Evolutionary conservation across 2,797 vertebrate species (phyloP).

Genomic region (Picus viridis): DNA sequence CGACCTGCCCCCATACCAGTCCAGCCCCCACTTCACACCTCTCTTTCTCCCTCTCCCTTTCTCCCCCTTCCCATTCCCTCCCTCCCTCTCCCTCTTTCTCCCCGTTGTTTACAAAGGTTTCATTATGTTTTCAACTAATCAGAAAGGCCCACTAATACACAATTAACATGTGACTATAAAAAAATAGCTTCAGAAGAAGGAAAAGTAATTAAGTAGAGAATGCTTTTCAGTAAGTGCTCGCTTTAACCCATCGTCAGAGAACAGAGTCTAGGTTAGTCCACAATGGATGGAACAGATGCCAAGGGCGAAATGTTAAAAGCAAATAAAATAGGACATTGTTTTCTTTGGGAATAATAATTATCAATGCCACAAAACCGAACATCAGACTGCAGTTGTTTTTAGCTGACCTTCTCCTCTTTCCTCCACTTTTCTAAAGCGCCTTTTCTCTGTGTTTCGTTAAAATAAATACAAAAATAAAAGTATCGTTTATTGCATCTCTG

Average conservation of each 20-base stretch:
- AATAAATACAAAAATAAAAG: slow-evolving; percentile 51
- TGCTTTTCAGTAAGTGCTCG: slow-evolving; percentile 83
- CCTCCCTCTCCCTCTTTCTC: slow-evolving; percentile 68
- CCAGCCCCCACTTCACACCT: slow-evolving; percentile 66
- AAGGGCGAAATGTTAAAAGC: slow-evolving; percentile 84
- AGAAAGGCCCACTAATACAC: slow-evolving; percentile 84
- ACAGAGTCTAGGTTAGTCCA: slow-evolving; percentile 77
- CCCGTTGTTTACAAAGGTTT: slow-evolving; percentile 85
- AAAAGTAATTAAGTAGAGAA: slow-evolving; percentile 86
- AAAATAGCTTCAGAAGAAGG: slow-evolving; percentile 86
- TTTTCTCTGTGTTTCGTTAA: slow-evolving; percentile 44
- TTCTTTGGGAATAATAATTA: slow-evolving; percentile 78
- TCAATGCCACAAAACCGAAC: slow-evolving; percentile 65
- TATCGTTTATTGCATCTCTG: slow-evolving; percentile 39
- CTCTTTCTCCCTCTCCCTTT: slow-evolving; percentile 31
- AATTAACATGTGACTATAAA: slow-evolving; percentile 87
- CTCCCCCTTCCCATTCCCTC: neutral
- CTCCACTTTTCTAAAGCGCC: slow-evolving; percentile 48
- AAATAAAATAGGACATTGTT: slow-evolving; percentile 79
- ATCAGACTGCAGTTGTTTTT: slow-evolving; percentile 70
- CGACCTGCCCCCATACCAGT: neutral
- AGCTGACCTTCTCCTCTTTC: slow-evolving; percentile 53
- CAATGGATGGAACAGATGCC: slow-evolving; percentile 83
- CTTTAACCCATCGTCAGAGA: slow-evolving; percentile 81
- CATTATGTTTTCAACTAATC: slow-evolving; percentile 88